Evolutionary conservation across 1,140 invertebrate species (phyloP).

Genomic region (Antheraea mylitta): DNA sequence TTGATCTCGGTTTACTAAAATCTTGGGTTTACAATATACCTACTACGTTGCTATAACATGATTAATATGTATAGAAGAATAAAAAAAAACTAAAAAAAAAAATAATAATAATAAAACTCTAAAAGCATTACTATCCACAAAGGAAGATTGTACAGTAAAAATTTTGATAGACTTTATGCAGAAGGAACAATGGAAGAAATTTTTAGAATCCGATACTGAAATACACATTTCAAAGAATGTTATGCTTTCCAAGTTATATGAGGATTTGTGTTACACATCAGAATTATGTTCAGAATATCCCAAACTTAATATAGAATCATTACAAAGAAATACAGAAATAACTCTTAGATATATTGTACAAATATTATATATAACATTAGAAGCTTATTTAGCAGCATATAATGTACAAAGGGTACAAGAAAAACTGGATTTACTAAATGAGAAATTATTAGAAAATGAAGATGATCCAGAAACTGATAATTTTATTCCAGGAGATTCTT

Average conservation of each 20-base stretch:
- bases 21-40: too few relatives aligned
- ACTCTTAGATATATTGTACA: conserved; percentile 24
- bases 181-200: conserved; percentile 11
- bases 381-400: conserved; percentile 54
- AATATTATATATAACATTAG: conserved; percentile 43
- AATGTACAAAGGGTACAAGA: conserved; percentile 46
- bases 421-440: conserved; percentile 43
- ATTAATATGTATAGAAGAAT: too few relatives aligned
- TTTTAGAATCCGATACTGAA: conserved; percentile 15
- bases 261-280: neutral
- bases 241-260: neutral
- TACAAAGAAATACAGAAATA: neutral
- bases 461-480: conserved; percentile 18
- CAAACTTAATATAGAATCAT: conserved; percentile 17
- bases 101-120: too few relatives aligned
- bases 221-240: conserved; percentile 22
- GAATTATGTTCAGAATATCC: conserved; percentile 17
- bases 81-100: too few relatives aligned
- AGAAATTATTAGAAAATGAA: conserved; percentile 21
- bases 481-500: conserved; percentile 13
- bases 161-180: conserved; percentile 47
- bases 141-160: conserved; percentile 41
- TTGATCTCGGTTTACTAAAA: too few relatives aligned
- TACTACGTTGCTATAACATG: too few relatives aligned
- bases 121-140: conserved; percentile 30